Conservation (phyloP, 2,888 invertebrate genomes). For the Agrotis segetum region DNA sequence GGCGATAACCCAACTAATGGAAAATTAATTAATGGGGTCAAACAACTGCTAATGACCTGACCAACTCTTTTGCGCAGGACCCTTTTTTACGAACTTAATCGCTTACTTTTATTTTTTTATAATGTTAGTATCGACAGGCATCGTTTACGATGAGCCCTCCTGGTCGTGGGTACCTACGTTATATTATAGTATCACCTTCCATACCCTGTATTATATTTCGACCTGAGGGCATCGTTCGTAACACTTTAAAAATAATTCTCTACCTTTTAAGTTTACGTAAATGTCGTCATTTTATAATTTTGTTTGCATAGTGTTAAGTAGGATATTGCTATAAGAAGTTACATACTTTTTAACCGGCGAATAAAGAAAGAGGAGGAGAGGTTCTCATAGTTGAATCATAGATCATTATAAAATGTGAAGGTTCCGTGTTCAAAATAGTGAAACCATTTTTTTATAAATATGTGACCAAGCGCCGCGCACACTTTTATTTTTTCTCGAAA, state of each 20-base stretch:
- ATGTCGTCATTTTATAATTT: slow-evolving; percentile 7
- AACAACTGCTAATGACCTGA: slow-evolving; percentile 13
- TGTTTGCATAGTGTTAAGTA: slow-evolving; percentile 3
- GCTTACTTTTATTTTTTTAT: slow-evolving; percentile 31
- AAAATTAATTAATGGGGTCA: slow-evolving; percentile 28
- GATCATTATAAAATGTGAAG: too few species aligned
- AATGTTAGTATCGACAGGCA: slow-evolving; percentile 36
- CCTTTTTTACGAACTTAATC: slow-evolving; percentile 20
- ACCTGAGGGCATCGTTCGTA: slow-evolving; percentile 34
- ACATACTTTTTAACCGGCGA: not conserved
- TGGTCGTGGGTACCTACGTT: slow-evolving; percentile 2
- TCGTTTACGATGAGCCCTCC: slow-evolving; percentile 48
- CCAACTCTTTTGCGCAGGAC: not conserved
- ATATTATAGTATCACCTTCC: slow-evolving; percentile 47
- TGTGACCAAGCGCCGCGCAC: too few species aligned
- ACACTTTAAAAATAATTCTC: slow-evolving; percentile 32
- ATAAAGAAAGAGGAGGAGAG: too few species aligned
- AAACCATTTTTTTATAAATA: too few species aligned
- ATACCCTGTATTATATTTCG: slow-evolving; percentile 23
- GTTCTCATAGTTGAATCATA: too few species aligned
- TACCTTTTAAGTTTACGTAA: slow-evolving; percentile 24
- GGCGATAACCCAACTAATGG: not conserved
- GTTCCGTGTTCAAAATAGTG: too few species aligned
- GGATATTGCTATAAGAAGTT: slow-evolving; percentile 1
- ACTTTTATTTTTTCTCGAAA: too few species aligned